Conservation (phyloP, 2,113 vertebrate species). For the Salvelinus fontinalis region DNA sequence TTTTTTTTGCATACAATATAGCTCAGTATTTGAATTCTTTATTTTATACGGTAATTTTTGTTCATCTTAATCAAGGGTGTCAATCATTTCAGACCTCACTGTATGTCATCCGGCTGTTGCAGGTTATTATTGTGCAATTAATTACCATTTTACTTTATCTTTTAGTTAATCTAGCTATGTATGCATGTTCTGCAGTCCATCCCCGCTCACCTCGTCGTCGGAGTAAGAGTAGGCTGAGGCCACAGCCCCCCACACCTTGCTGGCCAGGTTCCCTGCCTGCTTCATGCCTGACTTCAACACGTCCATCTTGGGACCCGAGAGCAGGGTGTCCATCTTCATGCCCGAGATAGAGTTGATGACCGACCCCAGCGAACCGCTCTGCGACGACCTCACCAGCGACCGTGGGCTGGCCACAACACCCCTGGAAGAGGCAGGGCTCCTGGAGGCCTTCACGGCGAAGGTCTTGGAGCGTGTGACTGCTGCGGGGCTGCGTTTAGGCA, state of each 20-base stretch:
- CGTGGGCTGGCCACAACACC: slow-evolving; percentile 56
- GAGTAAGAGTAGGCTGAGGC: slow-evolving; percentile 88
- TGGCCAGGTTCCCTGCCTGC: slow-evolving; percentile 92
- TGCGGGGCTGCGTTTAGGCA: slow-evolving; percentile 70
- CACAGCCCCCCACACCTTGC: slow-evolving; percentile 92
- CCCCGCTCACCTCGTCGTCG: slow-evolving; percentile 85
- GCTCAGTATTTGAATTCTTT: too few species aligned
- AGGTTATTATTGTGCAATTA: too few species aligned
- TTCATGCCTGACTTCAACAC: slow-evolving; percentile 94
- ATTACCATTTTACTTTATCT: too few species aligned
- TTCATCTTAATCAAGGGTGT: too few species aligned
- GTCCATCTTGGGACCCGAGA: slow-evolving; percentile 94
- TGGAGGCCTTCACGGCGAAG: slow-evolving; percentile 78
- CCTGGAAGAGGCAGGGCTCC: slow-evolving; percentile 44
- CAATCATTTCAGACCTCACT: too few species aligned
- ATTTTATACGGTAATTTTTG: too few species aligned
- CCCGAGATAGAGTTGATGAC: slow-evolving; percentile 90
- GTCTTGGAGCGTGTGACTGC: slow-evolving; percentile 88
- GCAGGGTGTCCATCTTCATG: slow-evolving; percentile 89
- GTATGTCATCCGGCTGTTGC: too few species aligned
- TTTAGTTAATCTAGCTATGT: too few species aligned
- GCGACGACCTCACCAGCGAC: slow-evolving; percentile 84
- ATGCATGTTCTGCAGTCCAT: neutral
- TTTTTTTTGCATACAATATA: too few species aligned
- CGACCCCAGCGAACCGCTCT: slow-evolving; percentile 86